phyloP scores from a whole-genome alignment of 2,113 vertebrate species.

The Protobothrops mucrosquamatus region DNA sequence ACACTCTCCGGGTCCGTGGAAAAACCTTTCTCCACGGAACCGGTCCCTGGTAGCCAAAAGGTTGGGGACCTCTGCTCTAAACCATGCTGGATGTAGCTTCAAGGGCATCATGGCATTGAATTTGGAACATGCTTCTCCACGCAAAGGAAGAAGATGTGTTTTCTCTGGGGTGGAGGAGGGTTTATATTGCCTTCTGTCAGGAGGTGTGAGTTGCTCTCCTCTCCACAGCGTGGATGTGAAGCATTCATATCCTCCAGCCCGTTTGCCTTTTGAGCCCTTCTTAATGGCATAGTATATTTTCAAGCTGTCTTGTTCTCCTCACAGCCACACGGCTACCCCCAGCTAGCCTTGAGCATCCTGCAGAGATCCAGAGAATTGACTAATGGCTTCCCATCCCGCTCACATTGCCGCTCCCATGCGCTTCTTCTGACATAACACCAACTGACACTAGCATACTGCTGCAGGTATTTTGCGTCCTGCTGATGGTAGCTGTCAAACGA shows the following conservation, averaged over 20 bases:
- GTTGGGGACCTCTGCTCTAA: too few relatives aligned
- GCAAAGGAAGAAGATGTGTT: background rate
- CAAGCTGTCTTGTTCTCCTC: rapidly evolving
- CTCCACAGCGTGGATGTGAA: background rate
- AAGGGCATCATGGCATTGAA: background rate
- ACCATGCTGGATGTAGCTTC: background rate
- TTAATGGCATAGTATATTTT: background rate
- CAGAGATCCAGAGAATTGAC: background rate
- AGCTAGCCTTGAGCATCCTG: background rate
- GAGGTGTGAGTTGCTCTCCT: background rate
- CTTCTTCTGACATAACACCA: background rate
- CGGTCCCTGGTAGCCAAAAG: too few relatives aligned
- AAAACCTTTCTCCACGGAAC: too few relatives aligned
- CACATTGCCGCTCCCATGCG: background rate
- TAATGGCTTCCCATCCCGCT: background rate
- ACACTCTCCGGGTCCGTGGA: too few relatives aligned
- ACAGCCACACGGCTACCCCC: rapidly evolving
- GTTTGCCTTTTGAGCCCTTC: background rate
- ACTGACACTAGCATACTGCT: background rate
- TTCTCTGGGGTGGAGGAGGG: background rate
- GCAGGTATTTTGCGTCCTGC: background rate
- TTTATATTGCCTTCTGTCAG: rapidly evolving
- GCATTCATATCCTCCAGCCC: background rate
- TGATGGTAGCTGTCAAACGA: background rate
- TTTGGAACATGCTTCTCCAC: background rate